Evolutionary conservation across 1,140 invertebrate species (phyloP).

Genomic region (Zophobas morio): DNA sequence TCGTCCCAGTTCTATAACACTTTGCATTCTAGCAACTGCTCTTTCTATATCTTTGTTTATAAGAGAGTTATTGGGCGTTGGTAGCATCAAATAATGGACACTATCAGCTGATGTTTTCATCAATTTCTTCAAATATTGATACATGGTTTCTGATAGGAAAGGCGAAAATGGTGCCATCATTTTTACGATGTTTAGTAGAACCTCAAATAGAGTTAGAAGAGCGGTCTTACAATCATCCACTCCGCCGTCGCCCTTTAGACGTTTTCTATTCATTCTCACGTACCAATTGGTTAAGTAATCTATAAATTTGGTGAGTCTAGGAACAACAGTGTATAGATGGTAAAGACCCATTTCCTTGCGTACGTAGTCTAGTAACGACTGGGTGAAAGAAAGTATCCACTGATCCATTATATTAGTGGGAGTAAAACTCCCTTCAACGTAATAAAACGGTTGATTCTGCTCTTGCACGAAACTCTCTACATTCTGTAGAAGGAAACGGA

Average conservation of each 20-base stretch:
- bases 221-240: constrained; percentile 87
- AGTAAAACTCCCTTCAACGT: constrained; percentile 74
- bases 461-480: constrained; percentile 85
- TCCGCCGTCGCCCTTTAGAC: constrained; percentile 90
- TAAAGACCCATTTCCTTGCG: constrained; percentile 95
- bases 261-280: constrained; percentile 95
- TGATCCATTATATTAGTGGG: constrained; percentile 92
- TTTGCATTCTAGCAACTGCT: constrained; percentile 94
- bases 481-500: constrained; percentile 95
- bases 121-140: constrained; percentile 84
- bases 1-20: constrained; percentile 94
- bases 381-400: constrained; percentile 98
- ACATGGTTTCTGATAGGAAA: constrained; percentile 97
- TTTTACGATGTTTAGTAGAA: constrained; percentile 90
- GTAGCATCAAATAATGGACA: constrained; percentile 93
- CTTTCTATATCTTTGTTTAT: constrained; percentile 92
- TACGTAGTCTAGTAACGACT: constrained; percentile 91
- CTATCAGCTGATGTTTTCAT: constrained; percentile 72
- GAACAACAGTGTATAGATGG: constrained; percentile 95
- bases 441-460: constrained; percentile 75
- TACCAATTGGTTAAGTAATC: constrained; percentile 99
- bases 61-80: constrained; percentile 77
- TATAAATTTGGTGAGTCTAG: constrained; percentile 94
- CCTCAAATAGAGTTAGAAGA: constrained; percentile 89
- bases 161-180: constrained; percentile 98